These are phyloP conservation scores for Bombus confusus DNA, from an alignment of 1,140 invertebrate species.

Conservation along the genomic window DNA sequence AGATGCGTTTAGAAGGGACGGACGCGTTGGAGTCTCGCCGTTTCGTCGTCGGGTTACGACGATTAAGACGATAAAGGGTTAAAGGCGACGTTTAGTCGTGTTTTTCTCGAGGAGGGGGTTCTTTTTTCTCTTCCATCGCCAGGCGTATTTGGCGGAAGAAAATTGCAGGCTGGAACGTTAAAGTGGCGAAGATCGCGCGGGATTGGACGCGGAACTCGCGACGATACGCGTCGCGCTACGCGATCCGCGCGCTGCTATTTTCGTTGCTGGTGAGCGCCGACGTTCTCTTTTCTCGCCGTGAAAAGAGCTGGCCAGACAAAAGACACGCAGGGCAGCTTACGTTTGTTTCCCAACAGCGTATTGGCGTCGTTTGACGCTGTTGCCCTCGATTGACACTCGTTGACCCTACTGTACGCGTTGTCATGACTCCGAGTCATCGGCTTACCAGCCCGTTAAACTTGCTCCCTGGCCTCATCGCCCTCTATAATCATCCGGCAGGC, in stretches of 20 bases:
- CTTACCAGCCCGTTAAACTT: conserved; percentile 80
- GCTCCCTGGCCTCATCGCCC: conserved; percentile 76
- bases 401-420: conserved; percentile 78
- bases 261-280: conserved; percentile 2
- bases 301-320: conserved; percentile 30
- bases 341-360: conserved; percentile 81
- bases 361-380: conserved; percentile 79
- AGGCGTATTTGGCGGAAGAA: neutral
- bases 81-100: no score
- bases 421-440: conserved; percentile 81
- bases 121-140: neutral
- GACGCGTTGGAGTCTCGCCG: no score
- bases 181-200: no score
- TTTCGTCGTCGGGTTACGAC: no score
- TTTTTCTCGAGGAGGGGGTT: no score
- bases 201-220: neutral
- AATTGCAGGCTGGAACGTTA: neutral
- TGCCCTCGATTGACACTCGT: conserved; percentile 80
- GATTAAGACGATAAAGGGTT: no score
- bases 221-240: no score
- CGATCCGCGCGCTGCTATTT: neutral
- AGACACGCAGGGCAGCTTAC: conserved; percentile 53
- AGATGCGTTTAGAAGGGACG: no score
- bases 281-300: neutral
- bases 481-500: conserved; percentile 65